Percentiles rank a stretch among this genome's conserved stretches.
Conservation (phyloP, 2,113 vertebrate species). For the Rhinopithecus roxellana region DNA sequence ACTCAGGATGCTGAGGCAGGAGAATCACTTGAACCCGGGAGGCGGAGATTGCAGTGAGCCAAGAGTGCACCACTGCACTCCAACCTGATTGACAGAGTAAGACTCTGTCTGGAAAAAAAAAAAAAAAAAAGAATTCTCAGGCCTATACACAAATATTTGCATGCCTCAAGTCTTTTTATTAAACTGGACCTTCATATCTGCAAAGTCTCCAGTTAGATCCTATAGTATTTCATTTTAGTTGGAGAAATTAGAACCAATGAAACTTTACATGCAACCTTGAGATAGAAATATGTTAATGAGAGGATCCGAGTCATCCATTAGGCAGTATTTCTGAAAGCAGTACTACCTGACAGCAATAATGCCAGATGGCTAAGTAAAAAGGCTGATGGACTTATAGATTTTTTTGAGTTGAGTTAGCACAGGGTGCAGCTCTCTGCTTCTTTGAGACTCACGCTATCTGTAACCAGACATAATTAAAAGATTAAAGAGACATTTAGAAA, state of each 20-base stretch:
- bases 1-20: too few species aligned
- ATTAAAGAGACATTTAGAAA: conserved; percentile 72
- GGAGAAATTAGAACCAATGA: not conserved
- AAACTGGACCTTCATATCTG: not conserved
- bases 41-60: too few species aligned
- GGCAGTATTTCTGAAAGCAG: not conserved
- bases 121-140: not conserved
- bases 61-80: too few species aligned
- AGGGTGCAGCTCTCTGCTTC: not conserved
- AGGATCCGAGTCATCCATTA: not conserved
- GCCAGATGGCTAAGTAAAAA: not conserved
- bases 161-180: not conserved
- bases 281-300: not conserved
- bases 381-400: not conserved
- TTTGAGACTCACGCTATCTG: conserved; percentile 1
- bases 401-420: not conserved
- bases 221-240: not conserved
- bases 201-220: not conserved
- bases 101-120: too few species aligned
- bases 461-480: conserved; percentile 72
- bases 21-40: too few species aligned
- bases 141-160: not conserved
- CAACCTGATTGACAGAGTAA: too few species aligned
- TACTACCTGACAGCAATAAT: not conserved
- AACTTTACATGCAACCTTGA: not conserved